Evolutionary conservation across 1,140 invertebrate genomes (phyloP).

Genomic region (Meloidogyne floridensis): DNA sequence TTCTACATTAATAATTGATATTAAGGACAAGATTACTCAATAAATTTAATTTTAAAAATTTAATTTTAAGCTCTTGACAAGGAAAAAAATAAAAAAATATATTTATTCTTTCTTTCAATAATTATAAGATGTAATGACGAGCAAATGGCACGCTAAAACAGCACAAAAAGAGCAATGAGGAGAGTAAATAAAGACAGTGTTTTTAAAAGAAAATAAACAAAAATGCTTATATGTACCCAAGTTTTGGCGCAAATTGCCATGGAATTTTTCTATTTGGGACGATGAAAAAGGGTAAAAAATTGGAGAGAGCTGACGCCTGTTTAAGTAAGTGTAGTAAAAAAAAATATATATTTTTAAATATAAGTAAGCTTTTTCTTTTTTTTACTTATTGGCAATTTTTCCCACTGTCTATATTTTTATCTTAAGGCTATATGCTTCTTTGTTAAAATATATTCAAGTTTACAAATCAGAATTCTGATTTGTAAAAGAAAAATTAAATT

Average conservation of each 20-base stretch:
- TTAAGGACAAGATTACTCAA: neutral
- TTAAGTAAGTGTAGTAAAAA: neutral
- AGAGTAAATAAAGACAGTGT: conserved; percentile 6
- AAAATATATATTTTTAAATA: neutral
- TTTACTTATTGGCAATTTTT: neutral
- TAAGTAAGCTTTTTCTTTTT: neutral
- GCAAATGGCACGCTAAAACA: conserved; percentile 5
- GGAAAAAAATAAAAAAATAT: conserved; percentile 8
- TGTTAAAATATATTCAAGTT: neutral
- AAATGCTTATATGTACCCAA: conserved; percentile 3
- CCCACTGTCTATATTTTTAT: neutral
- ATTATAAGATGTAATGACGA: conserved; percentile 7
- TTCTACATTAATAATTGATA: no score
- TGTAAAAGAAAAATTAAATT: neutral
- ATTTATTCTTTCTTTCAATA: neutral
- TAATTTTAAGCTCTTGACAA: neutral
- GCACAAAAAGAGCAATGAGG: conserved; percentile 4
- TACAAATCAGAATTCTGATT: neutral
- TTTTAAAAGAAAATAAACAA: conserved; percentile 12
- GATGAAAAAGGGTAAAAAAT: neutral
- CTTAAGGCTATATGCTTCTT: neutral
- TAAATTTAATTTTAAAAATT: conserved; percentile 8
- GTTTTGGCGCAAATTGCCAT: conserved; percentile 33
- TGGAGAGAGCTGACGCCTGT: neutral
- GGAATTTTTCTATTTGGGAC: conserved; percentile 21